Conservation (phyloP, 2,113 vertebrate genomes). For the Colius striatus region DNA sequence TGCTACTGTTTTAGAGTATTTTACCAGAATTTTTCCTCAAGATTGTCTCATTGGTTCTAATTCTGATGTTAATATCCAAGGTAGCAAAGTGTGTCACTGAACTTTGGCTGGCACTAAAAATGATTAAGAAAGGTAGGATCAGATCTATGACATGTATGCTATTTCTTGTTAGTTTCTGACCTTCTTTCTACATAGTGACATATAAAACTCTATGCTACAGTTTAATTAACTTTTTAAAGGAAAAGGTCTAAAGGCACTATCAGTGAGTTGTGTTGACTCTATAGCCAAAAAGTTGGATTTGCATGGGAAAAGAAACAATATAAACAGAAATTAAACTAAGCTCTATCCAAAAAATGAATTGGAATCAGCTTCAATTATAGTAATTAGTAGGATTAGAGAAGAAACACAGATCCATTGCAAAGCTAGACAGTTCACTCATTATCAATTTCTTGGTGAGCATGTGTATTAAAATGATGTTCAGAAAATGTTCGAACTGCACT, state of each 20-base stretch:
- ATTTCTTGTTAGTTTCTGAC: neutral
- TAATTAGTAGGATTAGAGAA: conserved; percentile 1
- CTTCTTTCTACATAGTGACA: neutral
- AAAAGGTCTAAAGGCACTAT: neutral
- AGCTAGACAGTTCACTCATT: neutral
- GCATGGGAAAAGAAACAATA: conserved; percentile 12
- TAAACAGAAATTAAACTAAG: neutral
- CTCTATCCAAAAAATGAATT: neutral
- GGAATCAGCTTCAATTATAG: neutral
- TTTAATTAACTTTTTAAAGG: conserved; percentile 33
- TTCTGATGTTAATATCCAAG: neutral
- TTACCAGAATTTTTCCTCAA: neutral
- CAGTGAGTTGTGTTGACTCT: neutral
- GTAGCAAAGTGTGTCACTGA: neutral
- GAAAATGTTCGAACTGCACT: neutral
- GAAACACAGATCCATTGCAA: neutral
- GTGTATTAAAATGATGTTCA: neutral
- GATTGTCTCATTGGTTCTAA: neutral
- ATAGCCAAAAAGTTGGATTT: neutral
- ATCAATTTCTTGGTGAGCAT: neutral
- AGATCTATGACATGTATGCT: neutral
- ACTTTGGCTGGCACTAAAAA: neutral
- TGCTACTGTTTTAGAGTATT: neutral
- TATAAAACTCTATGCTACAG: neutral
- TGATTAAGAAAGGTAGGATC: neutral